Evolutionary conservation across 2,888 invertebrate species (phyloP), one percentile per base, ranked within the genome.

Genomic region (Diarsia brunnea): DNA sequence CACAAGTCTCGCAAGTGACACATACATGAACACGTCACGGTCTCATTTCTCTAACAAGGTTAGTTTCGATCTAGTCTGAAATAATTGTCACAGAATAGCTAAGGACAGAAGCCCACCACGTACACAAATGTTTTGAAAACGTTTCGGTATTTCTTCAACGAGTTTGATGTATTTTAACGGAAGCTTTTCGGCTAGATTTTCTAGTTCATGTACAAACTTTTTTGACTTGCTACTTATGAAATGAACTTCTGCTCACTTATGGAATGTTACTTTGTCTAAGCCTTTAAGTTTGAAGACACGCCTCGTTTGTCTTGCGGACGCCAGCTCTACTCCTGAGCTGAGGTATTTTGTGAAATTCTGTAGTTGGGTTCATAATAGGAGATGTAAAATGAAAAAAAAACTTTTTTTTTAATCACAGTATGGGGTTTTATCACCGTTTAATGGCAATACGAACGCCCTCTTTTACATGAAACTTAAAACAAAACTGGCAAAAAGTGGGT

Each of bases 31-130:
- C 51, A 55, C 11, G 31, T 76, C 19, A 27, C n/a, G 2, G 55
- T 45, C 21, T 73, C 60, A 78, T 81, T 79, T 79, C 83, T 82
- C 47, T 71, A 64, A 31, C 64, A 82, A 77, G 83, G 78, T 77
- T 45, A 49, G 11, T 8, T 45, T 49, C 14, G 14, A 72, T 49
- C n/a, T 16, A 31, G 55, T 49, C 27, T 55, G 19, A 53, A 43
- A 63, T 63, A 27, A 55, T 16, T 12, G 66, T 19, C 66, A 61
- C 79, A 47, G 4, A 68, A 31, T 31, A 66, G 2, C 19, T 0
- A 55, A 0, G 1, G n/a, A 4, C 63, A 63, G 43, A 63, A 63
- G n/a, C n/a, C 61, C n/a, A n/a, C 38, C 19, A 38, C 38, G 38
- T n/a, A n/a, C n/a, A n/a, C n/a, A n/a, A n/a, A n/a, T n/a, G n/a